Percentiles rank a stretch among this genome's conserved stretches.
These are phyloP conservation scores for Anguilla marmorata DNA, from an alignment of 2,797 vertebrate species.

Conservation along the genomic window DNA sequence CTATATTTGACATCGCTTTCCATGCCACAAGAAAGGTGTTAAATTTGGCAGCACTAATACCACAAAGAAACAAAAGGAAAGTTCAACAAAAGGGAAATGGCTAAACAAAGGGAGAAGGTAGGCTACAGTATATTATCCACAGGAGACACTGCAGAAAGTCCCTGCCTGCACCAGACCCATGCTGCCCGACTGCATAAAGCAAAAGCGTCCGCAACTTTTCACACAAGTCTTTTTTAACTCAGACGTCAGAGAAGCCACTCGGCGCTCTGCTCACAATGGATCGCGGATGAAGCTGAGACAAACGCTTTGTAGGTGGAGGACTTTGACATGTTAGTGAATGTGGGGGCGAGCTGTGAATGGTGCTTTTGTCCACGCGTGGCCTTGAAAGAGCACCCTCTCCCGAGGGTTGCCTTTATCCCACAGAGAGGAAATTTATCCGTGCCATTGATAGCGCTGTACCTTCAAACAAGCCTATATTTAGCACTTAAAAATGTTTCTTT, in stretches of 20 bases:
- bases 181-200: not conserved
- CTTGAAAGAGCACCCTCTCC: conserved; percentile 49
- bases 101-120: not conserved
- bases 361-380: conserved; percentile 47
- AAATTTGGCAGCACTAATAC: not conserved
- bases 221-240: conserved; percentile 20
- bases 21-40: not conserved
- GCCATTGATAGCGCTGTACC: conserved; percentile 40
- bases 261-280: not conserved
- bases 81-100: not conserved
- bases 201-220: not conserved
- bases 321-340: conserved; percentile 30
- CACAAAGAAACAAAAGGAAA: not conserved
- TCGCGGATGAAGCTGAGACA: conserved; percentile 19
- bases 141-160: not conserved
- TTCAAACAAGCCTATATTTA: conserved; percentile 43
- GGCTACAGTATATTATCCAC: not conserved
- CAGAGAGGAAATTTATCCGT: conserved; percentile 41
- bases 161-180: conserved; percentile 8
- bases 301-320: conserved; percentile 14
- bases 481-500: conserved; percentile 45
- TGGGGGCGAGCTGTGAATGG: conserved; percentile 46
- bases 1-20: not conserved
- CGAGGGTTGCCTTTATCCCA: conserved; percentile 44
- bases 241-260: conserved; percentile 25